phyloP scores from a whole-genome alignment of 2,797 vertebrate species.

The Pampus argenteus region DNA sequence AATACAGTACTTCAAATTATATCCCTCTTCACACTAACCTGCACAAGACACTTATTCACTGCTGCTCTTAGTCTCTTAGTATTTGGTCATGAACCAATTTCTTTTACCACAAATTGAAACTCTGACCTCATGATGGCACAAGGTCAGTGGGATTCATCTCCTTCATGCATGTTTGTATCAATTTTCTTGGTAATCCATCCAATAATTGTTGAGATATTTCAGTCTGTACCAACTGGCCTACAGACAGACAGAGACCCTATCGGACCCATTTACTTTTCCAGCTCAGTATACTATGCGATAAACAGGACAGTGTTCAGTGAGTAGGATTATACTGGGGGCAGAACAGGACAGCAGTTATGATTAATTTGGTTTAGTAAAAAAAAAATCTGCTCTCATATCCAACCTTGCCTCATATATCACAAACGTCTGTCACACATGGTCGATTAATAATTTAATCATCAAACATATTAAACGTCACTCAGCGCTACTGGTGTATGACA shows the following conservation, averaged over 20 bases:
- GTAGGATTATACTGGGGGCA: neutral
- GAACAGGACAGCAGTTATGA: constrained; percentile 16
- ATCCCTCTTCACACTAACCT: constrained; percentile 42
- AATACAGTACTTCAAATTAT: constrained; percentile 59
- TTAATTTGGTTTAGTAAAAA: constrained; percentile 17
- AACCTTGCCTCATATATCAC: constrained; percentile 15
- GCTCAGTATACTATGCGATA: neutral
- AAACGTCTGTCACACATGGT: constrained; percentile 16
- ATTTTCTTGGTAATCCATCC: too few species aligned
- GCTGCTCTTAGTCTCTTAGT: constrained; percentile 22
- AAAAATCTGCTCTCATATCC: constrained; percentile 1
- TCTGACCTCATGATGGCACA: neutral
- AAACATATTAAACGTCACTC: constrained; percentile 32
- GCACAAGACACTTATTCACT: constrained; percentile 41
- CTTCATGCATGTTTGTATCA: too few species aligned
- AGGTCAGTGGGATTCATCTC: too few species aligned
- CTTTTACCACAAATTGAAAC: too few species aligned
- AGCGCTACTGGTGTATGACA: constrained; percentile 16
- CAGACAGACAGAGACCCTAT: too few species aligned
- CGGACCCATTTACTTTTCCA: constrained; percentile 4
- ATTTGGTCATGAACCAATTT: too few species aligned
- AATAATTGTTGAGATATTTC: too few species aligned
- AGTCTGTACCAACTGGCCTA: too few species aligned
- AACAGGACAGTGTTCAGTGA: constrained; percentile 1
- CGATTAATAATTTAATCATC: constrained; percentile 47